Conservation (phyloP, 1,140 invertebrate species). For the Oryctes rhinoceros region DNA sequence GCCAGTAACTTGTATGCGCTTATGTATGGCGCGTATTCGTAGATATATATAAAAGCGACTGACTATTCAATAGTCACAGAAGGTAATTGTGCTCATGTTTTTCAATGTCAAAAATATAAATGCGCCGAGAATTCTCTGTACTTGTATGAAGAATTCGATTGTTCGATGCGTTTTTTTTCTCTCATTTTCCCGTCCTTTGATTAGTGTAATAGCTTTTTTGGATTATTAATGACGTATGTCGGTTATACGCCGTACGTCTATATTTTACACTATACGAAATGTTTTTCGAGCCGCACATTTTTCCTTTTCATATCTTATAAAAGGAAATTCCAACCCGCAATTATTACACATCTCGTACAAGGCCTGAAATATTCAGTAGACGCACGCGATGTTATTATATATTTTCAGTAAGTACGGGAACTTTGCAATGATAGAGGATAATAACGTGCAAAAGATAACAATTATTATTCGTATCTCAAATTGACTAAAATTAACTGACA, state of each 20-base stretch:
- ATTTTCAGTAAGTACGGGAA: too few relatives aligned
- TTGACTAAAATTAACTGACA: too few relatives aligned
- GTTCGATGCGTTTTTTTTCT: conserved; percentile 13
- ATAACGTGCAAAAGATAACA: too few relatives aligned
- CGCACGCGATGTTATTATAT: too few relatives aligned
- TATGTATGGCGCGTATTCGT: neutral
- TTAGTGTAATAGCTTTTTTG: conserved; percentile 27
- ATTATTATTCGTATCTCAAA: too few relatives aligned
- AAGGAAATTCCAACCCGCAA: neutral
- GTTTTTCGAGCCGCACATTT: neutral
- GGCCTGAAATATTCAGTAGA: too few relatives aligned
- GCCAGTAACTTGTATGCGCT: neutral
- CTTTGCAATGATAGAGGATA: too few relatives aligned
- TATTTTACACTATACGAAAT: neutral
- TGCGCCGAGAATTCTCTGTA: neutral
- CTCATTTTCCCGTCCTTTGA: conserved; percentile 12
- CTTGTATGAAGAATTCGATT: conserved; percentile 4
- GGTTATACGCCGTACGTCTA: neutral
- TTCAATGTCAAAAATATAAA: conserved; percentile 35
- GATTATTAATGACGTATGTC: conserved; percentile 16
- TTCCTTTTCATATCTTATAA: neutral
- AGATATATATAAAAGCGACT: neutral
- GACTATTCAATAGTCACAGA: conserved; percentile 30
- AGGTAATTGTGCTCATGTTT: conserved; percentile 31
- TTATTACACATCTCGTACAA: neutral